Conservation (phyloP, 2,113 vertebrate genomes). For the Turdus rufiventris region DNA sequence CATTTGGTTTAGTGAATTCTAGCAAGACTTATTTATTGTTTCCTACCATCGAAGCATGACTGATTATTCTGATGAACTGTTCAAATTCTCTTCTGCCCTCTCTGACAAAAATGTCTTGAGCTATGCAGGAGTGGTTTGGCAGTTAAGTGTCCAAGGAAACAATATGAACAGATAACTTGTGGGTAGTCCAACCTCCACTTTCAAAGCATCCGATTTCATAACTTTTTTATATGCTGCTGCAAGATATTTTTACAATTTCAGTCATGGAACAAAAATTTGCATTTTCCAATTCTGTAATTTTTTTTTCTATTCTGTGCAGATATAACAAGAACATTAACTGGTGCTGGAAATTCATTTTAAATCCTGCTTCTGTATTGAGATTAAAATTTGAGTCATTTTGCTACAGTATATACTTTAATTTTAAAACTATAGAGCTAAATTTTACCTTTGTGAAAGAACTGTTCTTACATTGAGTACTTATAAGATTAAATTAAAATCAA, state of each 20-base stretch:
- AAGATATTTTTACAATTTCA: background rate
- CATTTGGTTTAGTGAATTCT: background rate
- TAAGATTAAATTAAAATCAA: slow-evolving; percentile 4
- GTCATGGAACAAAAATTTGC: background rate
- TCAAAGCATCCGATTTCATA: background rate
- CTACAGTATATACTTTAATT: background rate
- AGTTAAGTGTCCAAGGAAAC: background rate
- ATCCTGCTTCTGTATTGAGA: background rate
- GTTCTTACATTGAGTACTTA: background rate
- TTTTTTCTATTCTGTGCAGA: background rate
- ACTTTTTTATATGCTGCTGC: background rate
- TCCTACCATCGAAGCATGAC: background rate
- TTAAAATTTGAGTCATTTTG: slow-evolving; percentile 7
- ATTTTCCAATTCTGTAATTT: background rate
- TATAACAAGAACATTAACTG: background rate
- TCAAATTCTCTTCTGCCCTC: background rate
- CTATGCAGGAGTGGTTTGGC: background rate
- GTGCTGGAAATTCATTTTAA: background rate
- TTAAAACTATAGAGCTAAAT: slow-evolving; percentile 15
- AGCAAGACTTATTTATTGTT: background rate
- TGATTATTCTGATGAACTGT: background rate
- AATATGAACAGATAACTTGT: background rate
- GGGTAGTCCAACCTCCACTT: background rate
- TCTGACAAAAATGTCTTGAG: background rate
- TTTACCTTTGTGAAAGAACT: background rate